Percentiles rank a stretch among this genome's conserved stretches.
These are phyloP conservation scores for Periophthalmus magnuspinnatus DNA, from an alignment of 2,797 vertebrate genomes.

Conservation along the genomic window DNA sequence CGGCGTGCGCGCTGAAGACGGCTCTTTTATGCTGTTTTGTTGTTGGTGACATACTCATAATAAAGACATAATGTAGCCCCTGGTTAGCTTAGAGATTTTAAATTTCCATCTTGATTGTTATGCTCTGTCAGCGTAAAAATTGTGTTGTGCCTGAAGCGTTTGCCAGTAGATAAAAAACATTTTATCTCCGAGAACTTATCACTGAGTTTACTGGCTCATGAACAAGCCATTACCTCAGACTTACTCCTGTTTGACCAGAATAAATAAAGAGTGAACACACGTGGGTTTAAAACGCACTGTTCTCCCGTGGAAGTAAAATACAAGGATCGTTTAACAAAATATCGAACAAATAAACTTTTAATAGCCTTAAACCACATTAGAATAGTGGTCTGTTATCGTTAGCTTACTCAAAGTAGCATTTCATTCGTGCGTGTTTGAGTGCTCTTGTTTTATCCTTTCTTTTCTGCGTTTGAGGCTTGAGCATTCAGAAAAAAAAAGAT, in stretches of 20 bases:
- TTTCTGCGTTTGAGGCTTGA: no score
- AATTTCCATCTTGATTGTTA: neutral
- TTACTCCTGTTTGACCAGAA: neutral
- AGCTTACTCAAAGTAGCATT: no score
- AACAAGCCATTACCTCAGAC: neutral
- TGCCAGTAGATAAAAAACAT: neutral
- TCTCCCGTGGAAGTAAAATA: neutral
- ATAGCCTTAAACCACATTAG: no score
- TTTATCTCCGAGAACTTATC: neutral
- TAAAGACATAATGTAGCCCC: neutral
- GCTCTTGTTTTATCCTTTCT: no score
- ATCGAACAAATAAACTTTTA: neutral
- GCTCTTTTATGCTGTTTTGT: neutral
- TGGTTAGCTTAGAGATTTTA: neutral
- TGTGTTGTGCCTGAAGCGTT: neutral
- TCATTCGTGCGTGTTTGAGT: no score
- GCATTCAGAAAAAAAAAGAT: no score
- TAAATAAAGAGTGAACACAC: neutral
- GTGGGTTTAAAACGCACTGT: neutral
- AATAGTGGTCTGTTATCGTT: no score
- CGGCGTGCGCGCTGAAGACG: no score
- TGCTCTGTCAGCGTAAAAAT: conserved; percentile 1
- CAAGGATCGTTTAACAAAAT: neutral
- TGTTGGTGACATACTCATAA: neutral
- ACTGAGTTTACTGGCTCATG: neutral